Evolutionary conservation across 2,888 invertebrate genomes (phyloP), one percentile per base, ranked within the genome.

Genomic region (Nomada hirtipes): DNA sequence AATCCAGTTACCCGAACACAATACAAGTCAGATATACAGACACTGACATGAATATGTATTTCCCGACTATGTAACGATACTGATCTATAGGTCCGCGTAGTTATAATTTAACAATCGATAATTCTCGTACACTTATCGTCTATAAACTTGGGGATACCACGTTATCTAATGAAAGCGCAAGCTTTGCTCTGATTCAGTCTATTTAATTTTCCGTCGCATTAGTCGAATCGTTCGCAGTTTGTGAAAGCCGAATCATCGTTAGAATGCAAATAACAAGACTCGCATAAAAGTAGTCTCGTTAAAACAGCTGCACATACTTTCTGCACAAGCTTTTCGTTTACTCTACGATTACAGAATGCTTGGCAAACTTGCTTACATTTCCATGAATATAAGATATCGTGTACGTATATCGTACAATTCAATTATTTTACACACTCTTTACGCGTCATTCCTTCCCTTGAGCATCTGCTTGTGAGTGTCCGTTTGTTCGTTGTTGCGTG

Each of bases 401-500:
- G 26, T 29, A 52, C 18, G n/a, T 4, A 7, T 26, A 68, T 44
- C 44, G 52, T 57, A 63, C 67, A 15, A 29, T 57, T 42, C 42
- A 60, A 67, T 72, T 20, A 29, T 80, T 67, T n/a, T 23, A 9
- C 44, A 13, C 79, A 50, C 26, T 55, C 29, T 2, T 78, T 44
- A 13, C 53, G 55, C 60, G 26, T 57, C n/a, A 59, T n/a, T 57
- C 4, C 2, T 61, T 36, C 36, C 36, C 0, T 36, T 47, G 15
- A 47, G 47, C 47, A 55, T 80, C 82, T 82, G 81, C 63, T 67
- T 55, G 63, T 44, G 15, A 2, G 55, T 72, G 55, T n/a, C 50
- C 72, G 80, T 68, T 72, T 65, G 81, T 68, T 44, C 55, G 63
- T 81, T 68, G 67, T 68, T 52, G 50, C 52, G 61, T 55, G 26